phyloP scores from a whole-genome alignment of 2,113 vertebrate species.

The Piprites chloris region DNA sequence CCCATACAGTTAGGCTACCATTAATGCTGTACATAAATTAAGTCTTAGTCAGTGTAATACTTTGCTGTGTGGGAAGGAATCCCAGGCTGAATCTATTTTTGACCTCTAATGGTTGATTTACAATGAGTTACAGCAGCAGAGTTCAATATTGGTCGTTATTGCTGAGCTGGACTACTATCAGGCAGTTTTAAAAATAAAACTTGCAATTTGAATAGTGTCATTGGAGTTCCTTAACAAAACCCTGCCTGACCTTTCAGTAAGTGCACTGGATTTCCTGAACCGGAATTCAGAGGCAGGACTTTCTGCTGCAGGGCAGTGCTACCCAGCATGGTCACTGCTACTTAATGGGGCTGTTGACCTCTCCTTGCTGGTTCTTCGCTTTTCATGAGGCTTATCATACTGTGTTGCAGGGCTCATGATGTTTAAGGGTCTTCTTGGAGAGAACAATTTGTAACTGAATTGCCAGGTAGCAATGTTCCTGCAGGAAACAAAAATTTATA shows the following conservation, averaged over 20 bases:
- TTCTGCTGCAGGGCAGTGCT: not conserved
- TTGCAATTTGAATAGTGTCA: not conserved
- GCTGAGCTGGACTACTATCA: not conserved
- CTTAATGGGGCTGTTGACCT: not conserved
- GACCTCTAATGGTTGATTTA: not conserved
- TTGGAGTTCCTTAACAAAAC: not conserved
- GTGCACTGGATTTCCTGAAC: not conserved
- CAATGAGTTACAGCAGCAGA: not conserved
- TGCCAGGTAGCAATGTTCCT: not conserved
- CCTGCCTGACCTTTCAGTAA: not conserved
- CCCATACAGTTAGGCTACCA: not conserved
- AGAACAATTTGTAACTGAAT: not conserved
- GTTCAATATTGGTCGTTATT: slow-evolving; percentile 1
- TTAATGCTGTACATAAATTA: not conserved
- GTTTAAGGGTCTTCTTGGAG: not conserved
- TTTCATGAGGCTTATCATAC: not conserved
- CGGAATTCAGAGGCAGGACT: rapidly evolving
- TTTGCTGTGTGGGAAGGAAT: not conserved
- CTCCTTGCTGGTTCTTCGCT: not conserved
- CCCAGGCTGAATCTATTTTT: not conserved
- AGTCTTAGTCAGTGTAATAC: not conserved
- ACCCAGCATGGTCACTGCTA: not conserved
- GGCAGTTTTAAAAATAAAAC: not conserved
- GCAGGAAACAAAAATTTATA: not conserved
- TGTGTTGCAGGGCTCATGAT: not conserved